Evolutionary conservation across 2,797 vertebrate genomes (phyloP), one percentile per base, ranked within the genome.

Genomic region (Pipistrellus pipistrellus): DNA sequence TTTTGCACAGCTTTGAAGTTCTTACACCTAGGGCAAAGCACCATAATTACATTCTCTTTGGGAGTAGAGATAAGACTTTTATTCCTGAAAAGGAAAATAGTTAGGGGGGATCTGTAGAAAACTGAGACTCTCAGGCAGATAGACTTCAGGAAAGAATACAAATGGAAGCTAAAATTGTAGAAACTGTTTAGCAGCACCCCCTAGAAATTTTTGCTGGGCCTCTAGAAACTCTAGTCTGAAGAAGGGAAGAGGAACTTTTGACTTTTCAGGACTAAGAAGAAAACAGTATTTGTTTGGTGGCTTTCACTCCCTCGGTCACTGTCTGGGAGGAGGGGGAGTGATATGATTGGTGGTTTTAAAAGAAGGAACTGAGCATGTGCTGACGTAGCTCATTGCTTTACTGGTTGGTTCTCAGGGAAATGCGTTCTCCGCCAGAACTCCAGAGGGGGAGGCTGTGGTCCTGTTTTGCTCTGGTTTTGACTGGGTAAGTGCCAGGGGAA

Each of bases 71-170:
- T 32, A 92, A 78, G 14, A 35, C 13, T 73, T 80, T 80, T 38
- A 18, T 78, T 92, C 38, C 32, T 17, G 48, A 83, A 90, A 76
- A 77, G n/a, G 32, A 9, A 72, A 94, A 68, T 6, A 80, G 48
- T 53, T 46, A 59, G 89, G 35, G 35, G 59, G n/a, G 80, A 72
- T 25, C 53, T 57, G 23, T 17, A 78, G 27, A 84, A 90, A 21
- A 73, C 23, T 15, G 46, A 25, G 72, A 62, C 13, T 77, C 18
- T 77, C 13, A 66, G 23, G n/a, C 2, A 75, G 38, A 55, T 12
- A 3, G 18, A 89, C 46, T 90, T 84, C n/a, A 44, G 51, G 5
- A 78, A 95, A 90, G 23, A 73, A 78, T 32, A 51, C 41, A 89
- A 35, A 76, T 55, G 25, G 32, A 88, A 38, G 9, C 3, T 88